Base-by-base conservation (phyloP, 2,888 invertebrate genomes). In the Melinaea menophilus region DNA sequence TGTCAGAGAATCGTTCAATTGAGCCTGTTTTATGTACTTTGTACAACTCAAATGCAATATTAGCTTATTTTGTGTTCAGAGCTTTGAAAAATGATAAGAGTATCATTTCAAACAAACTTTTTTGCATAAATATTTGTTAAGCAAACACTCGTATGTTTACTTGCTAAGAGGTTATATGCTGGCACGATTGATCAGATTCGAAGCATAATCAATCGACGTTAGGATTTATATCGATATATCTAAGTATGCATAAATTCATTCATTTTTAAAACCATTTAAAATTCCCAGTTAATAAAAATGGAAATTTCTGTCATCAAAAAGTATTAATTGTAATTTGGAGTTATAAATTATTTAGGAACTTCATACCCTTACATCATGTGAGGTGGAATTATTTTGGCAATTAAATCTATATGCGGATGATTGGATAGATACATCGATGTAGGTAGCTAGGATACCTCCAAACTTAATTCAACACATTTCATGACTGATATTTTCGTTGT, bases 31-130 rank as follows among this genome's bases (percentile, higher is more conserved):
- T 65, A 35, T 61, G 61, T 47, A 58, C 69, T 68, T 64, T 73
- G 72, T 72, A 71, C 69, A 65, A 74, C 70, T 75, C 71, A 73
- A 72, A 56, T 76, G 76, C 76, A 79, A 78, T 76, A 74, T 71
- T 70, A 72, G 76, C 74, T 75, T 76, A 79, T 79, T 81, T 75
- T 72, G 72, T 70, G 81, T 79, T 77, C 79, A 79, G 73, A 75
- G 74, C 76, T 74, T 74, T 70, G 65, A 69, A 66, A 74, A 79
- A 72, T 73, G 61, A 65, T 59, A 65, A 59, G 63, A 56, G 61
- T 59, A 64, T 65, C 45, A 62, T 62, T 55, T 63, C 45, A 46
- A 61, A 62, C 59, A 56, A 54, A 12, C 62, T 64, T 45, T 61
- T 61, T 37, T 57, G 55, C 22, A 56, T 55, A 41, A 58, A 59